Conservation (phyloP, 2,888 invertebrate genomes). For the Leucophenga montana region DNA sequence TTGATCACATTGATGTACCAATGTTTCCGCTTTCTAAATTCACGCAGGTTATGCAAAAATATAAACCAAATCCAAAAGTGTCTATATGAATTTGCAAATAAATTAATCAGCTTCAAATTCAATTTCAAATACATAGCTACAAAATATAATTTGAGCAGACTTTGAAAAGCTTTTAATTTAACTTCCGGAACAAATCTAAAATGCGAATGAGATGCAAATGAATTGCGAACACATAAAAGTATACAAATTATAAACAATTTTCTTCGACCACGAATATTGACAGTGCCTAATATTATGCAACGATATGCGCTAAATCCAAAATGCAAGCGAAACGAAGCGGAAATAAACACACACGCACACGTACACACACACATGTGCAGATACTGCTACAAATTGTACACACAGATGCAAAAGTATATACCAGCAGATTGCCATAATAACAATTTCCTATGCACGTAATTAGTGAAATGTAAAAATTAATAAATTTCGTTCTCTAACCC, state of each 20-base stretch:
- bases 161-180: conserved; percentile 9
- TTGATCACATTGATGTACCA: no score
- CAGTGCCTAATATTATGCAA: conserved; percentile 10
- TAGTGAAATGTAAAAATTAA: conserved; percentile 28
- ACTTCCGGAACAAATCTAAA: conserved; percentile 8
- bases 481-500: conserved; percentile 19
- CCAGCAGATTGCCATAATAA: background rate
- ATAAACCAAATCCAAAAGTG: background rate
- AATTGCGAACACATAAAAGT: background rate
- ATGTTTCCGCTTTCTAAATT: no score
- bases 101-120: background rate
- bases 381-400: background rate
- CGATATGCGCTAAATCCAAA: background rate
- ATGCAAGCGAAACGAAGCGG: conserved; percentile 2
- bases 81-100: background rate
- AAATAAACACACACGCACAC: background rate
- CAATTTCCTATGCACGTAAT: conserved; percentile 22
- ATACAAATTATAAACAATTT: conserved; percentile 16
- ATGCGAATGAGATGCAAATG: background rate
- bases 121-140: background rate
- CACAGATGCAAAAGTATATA: background rate
- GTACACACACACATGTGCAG: background rate
- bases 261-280: background rate
- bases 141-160: background rate
- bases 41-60: background rate